A percentile compares a stretch with the other conserved stretches of the same genome.
Conservation (phyloP, 30 jellyfish, hydroid and myxozoan species). For the Morbakka virulenta region DNA sequence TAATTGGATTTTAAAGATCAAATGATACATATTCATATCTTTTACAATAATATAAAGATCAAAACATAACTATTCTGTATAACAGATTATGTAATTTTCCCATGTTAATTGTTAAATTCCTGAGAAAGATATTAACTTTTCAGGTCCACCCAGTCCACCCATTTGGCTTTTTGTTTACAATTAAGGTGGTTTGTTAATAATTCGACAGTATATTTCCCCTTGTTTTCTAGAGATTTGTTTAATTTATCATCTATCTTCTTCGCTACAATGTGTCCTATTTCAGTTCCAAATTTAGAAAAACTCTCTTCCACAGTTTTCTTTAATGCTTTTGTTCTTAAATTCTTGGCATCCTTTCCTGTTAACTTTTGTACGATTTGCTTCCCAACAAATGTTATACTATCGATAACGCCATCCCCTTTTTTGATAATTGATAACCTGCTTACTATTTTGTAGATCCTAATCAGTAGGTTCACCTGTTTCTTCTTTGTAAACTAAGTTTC, state of each 20-base stretch:
- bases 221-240: neutral
- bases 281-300: neutral
- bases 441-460: too few species aligned
- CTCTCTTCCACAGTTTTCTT: neutral
- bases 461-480: conserved; percentile 15
- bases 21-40: conserved; percentile 3
- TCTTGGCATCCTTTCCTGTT: conserved; percentile 8
- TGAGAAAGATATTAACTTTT: too few species aligned
- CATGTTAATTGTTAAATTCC: neutral
- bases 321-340: neutral
- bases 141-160: too few species aligned
- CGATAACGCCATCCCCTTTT: conserved; percentile 4
- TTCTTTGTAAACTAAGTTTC: too few species aligned
- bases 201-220: neutral
- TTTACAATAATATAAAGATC: neutral
- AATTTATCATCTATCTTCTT: neutral
- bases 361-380: conserved; percentile 7
- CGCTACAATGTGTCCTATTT: neutral
- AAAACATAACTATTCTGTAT: neutral
- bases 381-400: conserved; percentile 4
- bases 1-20: neutral
- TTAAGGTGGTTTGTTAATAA: neutral
- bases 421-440: too few species aligned
- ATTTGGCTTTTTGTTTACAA: too few species aligned
- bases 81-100: neutral